A percentile compares a stretch with the other conserved stretches of the same genome.
These are phyloP conservation scores for Zaprionus lachaisei DNA, from an alignment of 1,140 invertebrate genomes.

Conservation along the genomic window DNA sequence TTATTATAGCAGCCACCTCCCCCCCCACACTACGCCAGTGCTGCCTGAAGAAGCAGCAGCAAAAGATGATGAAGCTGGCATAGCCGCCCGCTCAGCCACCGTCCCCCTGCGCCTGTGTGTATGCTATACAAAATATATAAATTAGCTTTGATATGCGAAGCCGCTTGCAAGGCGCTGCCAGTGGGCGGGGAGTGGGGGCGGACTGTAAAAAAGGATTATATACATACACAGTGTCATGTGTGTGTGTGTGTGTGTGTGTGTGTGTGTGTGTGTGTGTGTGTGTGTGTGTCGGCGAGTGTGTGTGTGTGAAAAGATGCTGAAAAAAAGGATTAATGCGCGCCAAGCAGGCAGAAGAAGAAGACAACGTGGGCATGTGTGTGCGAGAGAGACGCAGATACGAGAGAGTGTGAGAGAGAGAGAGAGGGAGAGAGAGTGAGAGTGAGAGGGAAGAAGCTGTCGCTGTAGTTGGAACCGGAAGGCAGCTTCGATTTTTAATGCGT, in stretches of 20 bases:
- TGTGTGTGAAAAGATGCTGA: constrained; percentile 76
- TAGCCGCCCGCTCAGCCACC: neutral
- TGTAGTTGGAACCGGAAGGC: constrained; percentile 4
- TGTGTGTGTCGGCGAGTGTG: constrained; percentile 35
- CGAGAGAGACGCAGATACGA: neutral
- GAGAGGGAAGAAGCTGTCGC: no score
- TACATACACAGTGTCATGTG: constrained; percentile 64
- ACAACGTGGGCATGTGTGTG: constrained; percentile 19
- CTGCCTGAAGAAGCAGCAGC: constrained; percentile 41
- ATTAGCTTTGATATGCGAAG: constrained; percentile 81
- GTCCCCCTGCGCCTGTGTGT: constrained; percentile 58
- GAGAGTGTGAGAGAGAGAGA: neutral
- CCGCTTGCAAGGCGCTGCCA: constrained; percentile 55
- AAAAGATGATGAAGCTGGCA: constrained; percentile 41
- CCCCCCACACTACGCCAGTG: neutral
- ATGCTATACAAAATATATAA: constrained; percentile 81
- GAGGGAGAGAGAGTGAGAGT: neutral
- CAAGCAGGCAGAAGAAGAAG: constrained; percentile 51
- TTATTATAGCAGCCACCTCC: constrained; percentile 52
- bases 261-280: constrained; percentile 54
- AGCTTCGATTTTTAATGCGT: constrained; percentile 78
- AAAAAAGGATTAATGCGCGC: constrained; percentile 81
- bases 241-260: constrained; percentile 31
- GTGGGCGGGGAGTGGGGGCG: constrained; percentile 3
- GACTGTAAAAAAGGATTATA: constrained; percentile 78